Evolutionary conservation across 2,797 vertebrate species (phyloP).

Genomic region (Scleropages formosus): DNA sequence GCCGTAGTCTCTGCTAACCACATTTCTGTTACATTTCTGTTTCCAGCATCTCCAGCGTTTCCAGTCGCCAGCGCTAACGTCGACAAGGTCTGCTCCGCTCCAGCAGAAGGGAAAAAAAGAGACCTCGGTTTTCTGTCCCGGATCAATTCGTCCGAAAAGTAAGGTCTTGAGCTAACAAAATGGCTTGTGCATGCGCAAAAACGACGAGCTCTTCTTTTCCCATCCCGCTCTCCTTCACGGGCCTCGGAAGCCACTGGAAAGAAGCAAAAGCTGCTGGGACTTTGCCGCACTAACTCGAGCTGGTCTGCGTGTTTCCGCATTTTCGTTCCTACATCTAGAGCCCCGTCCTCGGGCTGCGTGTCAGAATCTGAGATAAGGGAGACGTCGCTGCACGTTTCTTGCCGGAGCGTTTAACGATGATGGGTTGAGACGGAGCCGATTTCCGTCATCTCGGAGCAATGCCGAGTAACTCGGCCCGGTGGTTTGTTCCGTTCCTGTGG

Average conservation of each 20-base stretch:
- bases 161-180: neutral
- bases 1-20: constrained; percentile 11
- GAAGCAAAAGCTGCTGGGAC: neutral
- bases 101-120: neutral
- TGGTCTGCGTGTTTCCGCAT: neutral
- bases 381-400: constrained; percentile 54
- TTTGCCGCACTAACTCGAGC: neutral
- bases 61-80: neutral
- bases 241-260: neutral
- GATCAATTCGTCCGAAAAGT: neutral
- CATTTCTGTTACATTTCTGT: neutral
- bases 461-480: constrained; percentile 64
- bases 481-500: constrained; percentile 54
- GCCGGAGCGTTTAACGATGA: constrained; percentile 68
- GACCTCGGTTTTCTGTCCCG: neutral
- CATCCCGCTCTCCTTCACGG: neutral
- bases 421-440: constrained; percentile 64
- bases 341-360: neutral
- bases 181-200: neutral
- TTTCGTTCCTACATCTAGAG: neutral
- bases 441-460: constrained; percentile 66
- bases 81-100: neutral
- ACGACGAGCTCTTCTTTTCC: neutral
- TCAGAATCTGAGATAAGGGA: too few species aligned
- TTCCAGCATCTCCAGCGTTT: neutral